Conservation (phyloP, 1,140 invertebrate genomes). For the Belonocnema kinseyi region DNA sequence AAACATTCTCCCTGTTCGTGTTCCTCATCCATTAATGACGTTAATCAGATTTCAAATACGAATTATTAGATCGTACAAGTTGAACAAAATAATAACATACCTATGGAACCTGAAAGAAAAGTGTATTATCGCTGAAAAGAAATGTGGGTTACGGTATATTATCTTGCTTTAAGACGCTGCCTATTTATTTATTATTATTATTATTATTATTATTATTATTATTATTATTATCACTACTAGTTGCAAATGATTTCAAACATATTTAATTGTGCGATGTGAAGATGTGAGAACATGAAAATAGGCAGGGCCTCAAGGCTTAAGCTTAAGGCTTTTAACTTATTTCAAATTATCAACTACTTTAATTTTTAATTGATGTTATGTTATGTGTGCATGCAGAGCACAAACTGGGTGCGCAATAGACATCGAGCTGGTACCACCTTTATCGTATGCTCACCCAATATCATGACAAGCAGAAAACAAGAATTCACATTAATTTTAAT, state of each 20-base stretch:
- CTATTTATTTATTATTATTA: not conserved
- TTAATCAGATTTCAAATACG: slow-evolving; percentile 39
- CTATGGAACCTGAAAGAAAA: slow-evolving; percentile 73
- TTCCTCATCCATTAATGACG: slow-evolving; percentile 58
- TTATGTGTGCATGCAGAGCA: slow-evolving; percentile 29
- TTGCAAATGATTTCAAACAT: too few species aligned
- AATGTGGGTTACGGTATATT: slow-evolving; percentile 52
- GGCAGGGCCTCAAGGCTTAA: not conserved
- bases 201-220: not conserved
- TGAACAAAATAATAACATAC: slow-evolving; percentile 76
- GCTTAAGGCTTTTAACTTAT: slow-evolving; percentile 8
- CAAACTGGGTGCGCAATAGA: slow-evolving; percentile 24
- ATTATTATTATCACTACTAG: not conserved
- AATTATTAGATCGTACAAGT: slow-evolving; percentile 53
- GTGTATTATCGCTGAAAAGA: slow-evolving; percentile 68
- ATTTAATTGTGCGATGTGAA: not conserved
- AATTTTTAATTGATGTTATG: slow-evolving; percentile 8
- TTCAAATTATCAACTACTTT: slow-evolving; percentile 14
- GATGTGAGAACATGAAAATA: not conserved
- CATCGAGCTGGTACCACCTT: slow-evolving; percentile 29
- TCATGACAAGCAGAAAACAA: slow-evolving; percentile 28
- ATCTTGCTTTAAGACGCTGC: slow-evolving; percentile 36
- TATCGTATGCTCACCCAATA: slow-evolving; percentile 29
- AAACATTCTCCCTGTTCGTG: slow-evolving; percentile 58
- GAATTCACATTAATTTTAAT: not conserved